phyloP scores from a whole-genome alignment of 2,113 vertebrate species.

The Eulemur macaco region DNA sequence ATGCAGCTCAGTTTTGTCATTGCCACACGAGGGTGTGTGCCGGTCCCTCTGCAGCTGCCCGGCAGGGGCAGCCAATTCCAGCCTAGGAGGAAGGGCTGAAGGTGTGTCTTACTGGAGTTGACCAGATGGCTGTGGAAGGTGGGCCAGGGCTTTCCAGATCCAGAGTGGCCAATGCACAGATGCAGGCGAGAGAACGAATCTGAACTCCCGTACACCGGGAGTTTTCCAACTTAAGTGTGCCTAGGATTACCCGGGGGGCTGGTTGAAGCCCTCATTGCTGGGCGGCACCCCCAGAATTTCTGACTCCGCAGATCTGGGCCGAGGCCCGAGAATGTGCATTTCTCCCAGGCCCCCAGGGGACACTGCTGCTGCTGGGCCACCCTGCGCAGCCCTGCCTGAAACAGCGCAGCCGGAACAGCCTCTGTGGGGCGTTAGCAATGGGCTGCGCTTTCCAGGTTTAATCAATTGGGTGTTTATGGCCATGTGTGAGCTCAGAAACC shows the following conservation, averaged over 20 bases:
- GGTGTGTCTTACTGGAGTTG: not conserved
- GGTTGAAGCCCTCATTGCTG: not conserved
- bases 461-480: not conserved
- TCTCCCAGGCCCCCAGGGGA: not conserved
- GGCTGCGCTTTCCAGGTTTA: not conserved
- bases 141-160: not conserved
- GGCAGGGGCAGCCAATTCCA: not conserved
- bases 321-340: not conserved
- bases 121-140: not conserved
- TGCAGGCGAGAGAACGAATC: not conserved
- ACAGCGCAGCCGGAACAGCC: fast-evolving
- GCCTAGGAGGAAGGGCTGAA: not conserved
- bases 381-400: no score
- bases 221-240: not conserved
- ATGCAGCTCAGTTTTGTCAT: not conserved
- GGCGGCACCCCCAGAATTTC: not conserved
- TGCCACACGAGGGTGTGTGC: not conserved
- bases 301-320: not conserved
- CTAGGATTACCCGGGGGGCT: not conserved
- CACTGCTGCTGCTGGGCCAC: not conserved
- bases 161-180: not conserved
- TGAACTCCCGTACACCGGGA: not conserved
- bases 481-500: not conserved
- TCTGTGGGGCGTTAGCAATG: not conserved
- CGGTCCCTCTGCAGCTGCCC: not conserved